Conservation (phyloP, 2,797 vertebrate species). For the Odontamblyopus lacepedii region DNA sequence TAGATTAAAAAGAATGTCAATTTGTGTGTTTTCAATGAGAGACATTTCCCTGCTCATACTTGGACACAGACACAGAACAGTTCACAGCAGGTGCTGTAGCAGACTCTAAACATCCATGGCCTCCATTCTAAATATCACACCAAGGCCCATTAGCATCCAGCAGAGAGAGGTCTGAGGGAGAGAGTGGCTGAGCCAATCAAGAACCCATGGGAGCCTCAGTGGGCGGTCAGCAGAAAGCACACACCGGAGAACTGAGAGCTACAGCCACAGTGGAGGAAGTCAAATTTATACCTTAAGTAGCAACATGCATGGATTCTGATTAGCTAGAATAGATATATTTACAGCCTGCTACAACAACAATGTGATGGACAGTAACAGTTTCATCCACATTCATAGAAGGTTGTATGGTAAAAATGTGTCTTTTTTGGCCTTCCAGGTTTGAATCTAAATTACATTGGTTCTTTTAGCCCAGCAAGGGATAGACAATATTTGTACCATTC, state of each 20-base stretch:
- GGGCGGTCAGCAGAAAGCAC: slow-evolving; percentile 39
- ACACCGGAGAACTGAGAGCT: slow-evolving; percentile 28
- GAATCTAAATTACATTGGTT: neutral
- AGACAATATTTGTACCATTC: neutral
- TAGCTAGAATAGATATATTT: slow-evolving; percentile 1
- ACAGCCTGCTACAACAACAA: neutral
- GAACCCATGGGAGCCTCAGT: slow-evolving; percentile 53
- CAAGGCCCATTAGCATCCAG: slow-evolving; percentile 59
- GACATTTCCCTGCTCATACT: neutral
- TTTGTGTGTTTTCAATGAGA: neutral
- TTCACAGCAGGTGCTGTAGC: slow-evolving; percentile 46
- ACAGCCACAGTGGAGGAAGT: slow-evolving; percentile 29
- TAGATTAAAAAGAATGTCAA: neutral
- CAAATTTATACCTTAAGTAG: slow-evolving; percentile 16
- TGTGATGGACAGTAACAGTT: neutral
- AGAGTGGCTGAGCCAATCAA: slow-evolving; percentile 63
- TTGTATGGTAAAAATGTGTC: neutral
- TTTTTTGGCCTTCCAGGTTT: neutral
- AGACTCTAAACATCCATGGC: slow-evolving; percentile 57
- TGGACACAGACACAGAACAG: slow-evolving; percentile 24
- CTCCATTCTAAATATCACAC: slow-evolving; percentile 62
- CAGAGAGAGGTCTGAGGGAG: slow-evolving; percentile 52
- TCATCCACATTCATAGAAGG: neutral
- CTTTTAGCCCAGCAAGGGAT: neutral
- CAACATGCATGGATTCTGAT: slow-evolving; percentile 20